These are phyloP conservation scores for Cydia amplana DNA, from an alignment of 1,140 invertebrate species.

Conservation along the genomic window DNA sequence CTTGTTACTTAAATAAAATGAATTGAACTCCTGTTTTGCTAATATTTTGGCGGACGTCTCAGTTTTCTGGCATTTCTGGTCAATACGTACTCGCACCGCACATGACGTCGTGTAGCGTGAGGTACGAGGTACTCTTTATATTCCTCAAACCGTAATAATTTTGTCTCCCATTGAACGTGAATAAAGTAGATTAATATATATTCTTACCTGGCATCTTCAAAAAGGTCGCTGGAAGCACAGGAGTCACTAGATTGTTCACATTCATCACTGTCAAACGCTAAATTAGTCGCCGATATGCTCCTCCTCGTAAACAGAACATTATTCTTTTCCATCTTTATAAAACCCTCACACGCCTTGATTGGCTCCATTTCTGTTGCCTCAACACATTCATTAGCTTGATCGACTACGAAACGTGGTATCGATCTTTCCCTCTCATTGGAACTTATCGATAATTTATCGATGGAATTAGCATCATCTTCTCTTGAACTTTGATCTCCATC, in stretches of 20 bases:
- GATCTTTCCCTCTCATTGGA: constrained; percentile 38
- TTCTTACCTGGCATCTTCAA: constrained; percentile 61
- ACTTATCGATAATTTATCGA: constrained; percentile 48
- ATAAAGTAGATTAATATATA: neutral
- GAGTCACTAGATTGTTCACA: constrained; percentile 60
- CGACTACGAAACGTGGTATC: constrained; percentile 49
- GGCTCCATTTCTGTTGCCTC: constrained; percentile 42
- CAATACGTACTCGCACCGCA: too few species aligned
- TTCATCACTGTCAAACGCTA: constrained; percentile 49
- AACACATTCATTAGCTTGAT: constrained; percentile 46
- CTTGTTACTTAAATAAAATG: too few species aligned
- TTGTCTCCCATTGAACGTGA: too few species aligned
- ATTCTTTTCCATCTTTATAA: constrained; percentile 61
- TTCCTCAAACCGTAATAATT: too few species aligned
- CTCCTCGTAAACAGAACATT: constrained; percentile 50
- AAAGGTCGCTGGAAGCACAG: constrained; percentile 57
- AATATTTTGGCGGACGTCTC: too few species aligned
- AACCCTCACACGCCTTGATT: constrained; percentile 58
- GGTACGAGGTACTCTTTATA: too few species aligned
- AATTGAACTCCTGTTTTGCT: too few species aligned
- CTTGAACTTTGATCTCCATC: constrained; percentile 41
- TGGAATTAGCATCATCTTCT: constrained; percentile 36
- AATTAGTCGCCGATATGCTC: constrained; percentile 59
- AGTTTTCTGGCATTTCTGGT: too few species aligned
- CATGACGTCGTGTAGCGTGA: too few species aligned